Conservation (phyloP, 2,113 vertebrate genomes). For the Calyptomena viridis region DNA sequence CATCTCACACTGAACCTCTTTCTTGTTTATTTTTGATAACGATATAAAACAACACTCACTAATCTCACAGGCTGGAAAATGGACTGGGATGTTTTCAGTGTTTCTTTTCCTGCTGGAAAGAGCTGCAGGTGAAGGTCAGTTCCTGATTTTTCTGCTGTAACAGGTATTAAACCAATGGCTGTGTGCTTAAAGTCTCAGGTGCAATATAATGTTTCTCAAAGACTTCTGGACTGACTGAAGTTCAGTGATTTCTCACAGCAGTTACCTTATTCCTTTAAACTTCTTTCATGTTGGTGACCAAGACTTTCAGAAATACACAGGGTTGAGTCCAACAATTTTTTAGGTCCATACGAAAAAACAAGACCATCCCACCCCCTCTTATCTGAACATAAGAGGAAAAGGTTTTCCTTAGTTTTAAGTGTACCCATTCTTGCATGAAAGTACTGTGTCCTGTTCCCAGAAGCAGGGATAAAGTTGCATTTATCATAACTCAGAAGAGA, state of each 20-base stretch:
- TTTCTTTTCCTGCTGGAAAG: constrained; percentile 42
- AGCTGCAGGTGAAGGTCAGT: constrained; percentile 21
- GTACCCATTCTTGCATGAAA: not conserved
- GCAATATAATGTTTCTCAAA: constrained; percentile 61
- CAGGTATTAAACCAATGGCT: constrained; percentile 18
- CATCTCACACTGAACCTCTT: not conserved
- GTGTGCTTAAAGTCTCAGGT: constrained; percentile 7
- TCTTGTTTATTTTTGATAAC: not conserved
- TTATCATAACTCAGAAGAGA: not conserved
- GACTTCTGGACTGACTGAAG: constrained; percentile 17
- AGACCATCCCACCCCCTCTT: not conserved
- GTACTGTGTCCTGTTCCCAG: not conserved
- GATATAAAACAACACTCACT: not conserved
- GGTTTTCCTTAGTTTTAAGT: not conserved
- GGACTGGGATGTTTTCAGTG: not conserved
- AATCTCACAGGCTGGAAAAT: constrained; percentile 9
- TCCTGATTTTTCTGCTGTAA: constrained; percentile 15
- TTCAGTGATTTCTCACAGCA: constrained; percentile 27
- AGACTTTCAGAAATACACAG: not conserved
- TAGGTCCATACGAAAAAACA: not conserved
- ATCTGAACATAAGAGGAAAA: not conserved
- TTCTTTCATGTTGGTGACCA: not conserved
- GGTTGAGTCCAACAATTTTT: not conserved
- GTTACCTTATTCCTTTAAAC: constrained; percentile 21
- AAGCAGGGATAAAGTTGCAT: not conserved